Base-by-base conservation (phyloP, 2,113 vertebrate species). In the Chaenocephalus aceratus region DNA sequence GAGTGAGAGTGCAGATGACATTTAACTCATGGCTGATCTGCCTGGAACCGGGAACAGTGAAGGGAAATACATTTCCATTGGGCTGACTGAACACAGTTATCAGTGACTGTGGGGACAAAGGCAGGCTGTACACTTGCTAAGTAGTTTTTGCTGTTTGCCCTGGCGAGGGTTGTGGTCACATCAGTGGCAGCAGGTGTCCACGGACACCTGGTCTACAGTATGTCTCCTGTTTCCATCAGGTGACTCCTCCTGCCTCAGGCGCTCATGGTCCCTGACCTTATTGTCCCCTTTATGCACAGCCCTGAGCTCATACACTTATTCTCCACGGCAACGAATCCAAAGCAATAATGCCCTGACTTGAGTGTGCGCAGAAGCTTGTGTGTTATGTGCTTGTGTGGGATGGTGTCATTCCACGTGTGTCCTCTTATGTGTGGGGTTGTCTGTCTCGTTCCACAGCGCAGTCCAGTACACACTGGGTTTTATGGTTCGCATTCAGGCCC, bases 401-500 rank as follows among this genome's bases (percentile, higher is more conserved):
- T 70, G 34, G 57, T 66, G 77, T 80, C 46, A 41, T 68, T 66
- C 66, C 56, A 26, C 16, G 60, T 57, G 51, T 71, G 74, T 84
- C 67, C 36, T 77, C 80, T 83, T 74, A 79, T 18, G 68, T 68
- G 85, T 71, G 77, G 68, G 83, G 88, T 88, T 79, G 84, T 84
- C 72, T 83, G 80, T 69, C 68, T 74, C 30, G 69, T 82, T 91
- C 79, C 81, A 45, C 80, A 41, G 76, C 73, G 71, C 82, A 76
- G 88, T 77, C 80, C 87, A 88, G 84, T 88, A 91, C 91, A 92
- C 93, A 93, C 90, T 89, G 86, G 82, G 82, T 92, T 93, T 92
- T 90, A 93, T 89, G 85, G 89, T 92, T 89, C 81, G 66, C 90
- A 90, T 95, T 92, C 91, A 90, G 85, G 78, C 89, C 92, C 86